Percentiles rank a stretch among this genome's conserved stretches.
Conservation (phyloP, 2,888 invertebrate genomes). For the Tinea pellionella region DNA sequence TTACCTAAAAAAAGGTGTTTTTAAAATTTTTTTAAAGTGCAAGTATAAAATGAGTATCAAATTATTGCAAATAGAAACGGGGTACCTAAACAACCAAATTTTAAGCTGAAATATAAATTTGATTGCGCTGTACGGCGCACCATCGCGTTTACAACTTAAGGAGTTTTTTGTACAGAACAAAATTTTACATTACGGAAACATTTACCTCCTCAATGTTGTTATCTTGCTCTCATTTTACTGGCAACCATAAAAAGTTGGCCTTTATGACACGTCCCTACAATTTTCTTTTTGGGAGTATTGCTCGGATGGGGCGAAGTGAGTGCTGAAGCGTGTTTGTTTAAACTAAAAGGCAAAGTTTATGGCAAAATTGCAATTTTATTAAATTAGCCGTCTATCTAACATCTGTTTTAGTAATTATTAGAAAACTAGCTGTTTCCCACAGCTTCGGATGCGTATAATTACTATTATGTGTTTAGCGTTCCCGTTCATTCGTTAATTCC, state of each 20-base stretch:
- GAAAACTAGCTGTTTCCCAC: too few species aligned
- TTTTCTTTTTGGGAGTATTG: constrained; percentile 1
- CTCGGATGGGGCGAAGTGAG: constrained; percentile 19
- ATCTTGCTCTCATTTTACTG: constrained; percentile 5
- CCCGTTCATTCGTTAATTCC: too few species aligned
- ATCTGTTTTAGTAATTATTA: not conserved
- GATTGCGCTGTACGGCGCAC: not conserved
- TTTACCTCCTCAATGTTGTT: constrained; percentile 7
- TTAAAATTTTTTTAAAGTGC: too few species aligned
- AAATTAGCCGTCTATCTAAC: not conserved
- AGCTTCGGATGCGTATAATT: too few species aligned
- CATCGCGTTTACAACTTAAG: too few species aligned
- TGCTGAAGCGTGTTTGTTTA: constrained; percentile 23
- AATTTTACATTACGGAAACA: not conserved
- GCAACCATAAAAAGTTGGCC: not conserved
- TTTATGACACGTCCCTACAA: constrained; percentile 12
- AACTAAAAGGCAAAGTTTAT: constrained; percentile 21
- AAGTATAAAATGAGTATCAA: too few species aligned
- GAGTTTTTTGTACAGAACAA: not conserved
- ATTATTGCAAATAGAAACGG: too few species aligned
- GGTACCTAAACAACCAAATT: too few species aligned
- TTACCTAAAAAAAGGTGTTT: too few species aligned
- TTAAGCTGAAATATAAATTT: not conserved
- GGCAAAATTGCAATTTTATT: constrained; percentile 9
- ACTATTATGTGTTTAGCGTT: too few species aligned